Evolutionary conservation across 2,888 invertebrate species (phyloP).

Genomic region (Penaeus monodon): DNA sequence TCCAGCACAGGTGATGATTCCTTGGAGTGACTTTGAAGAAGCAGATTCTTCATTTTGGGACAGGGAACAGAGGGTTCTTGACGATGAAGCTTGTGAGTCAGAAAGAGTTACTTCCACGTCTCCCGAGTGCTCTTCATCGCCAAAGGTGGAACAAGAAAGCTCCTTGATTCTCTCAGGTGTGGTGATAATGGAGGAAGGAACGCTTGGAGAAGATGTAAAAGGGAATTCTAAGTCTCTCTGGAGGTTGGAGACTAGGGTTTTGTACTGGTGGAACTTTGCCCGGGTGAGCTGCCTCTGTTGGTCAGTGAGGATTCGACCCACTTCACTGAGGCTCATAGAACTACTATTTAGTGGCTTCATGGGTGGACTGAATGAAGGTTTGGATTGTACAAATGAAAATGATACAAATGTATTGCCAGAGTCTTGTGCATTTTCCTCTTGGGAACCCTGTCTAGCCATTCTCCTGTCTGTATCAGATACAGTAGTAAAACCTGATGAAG

Average conservation of each 20-base stretch:
- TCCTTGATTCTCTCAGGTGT: constrained; percentile 36
- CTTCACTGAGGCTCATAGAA: constrained; percentile 37
- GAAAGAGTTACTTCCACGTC: constrained; percentile 4
- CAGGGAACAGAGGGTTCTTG: constrained; percentile 26
- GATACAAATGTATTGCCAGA: background rate
- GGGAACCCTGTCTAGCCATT: background rate
- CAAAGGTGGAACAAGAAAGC: background rate
- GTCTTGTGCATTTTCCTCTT: background rate
- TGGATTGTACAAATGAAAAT: too few relatives aligned
- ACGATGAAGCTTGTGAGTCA: constrained; percentile 14
- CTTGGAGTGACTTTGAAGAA: constrained; percentile 9
- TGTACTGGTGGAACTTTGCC: constrained; percentile 46
- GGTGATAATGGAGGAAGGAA: constrained; percentile 51
- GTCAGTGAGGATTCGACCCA: constrained; percentile 38
- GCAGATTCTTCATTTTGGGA: constrained; percentile 1
- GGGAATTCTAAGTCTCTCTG: constrained; percentile 46
- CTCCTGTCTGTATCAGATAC: constrained; percentile 10
- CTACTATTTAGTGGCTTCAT: constrained; percentile 19
- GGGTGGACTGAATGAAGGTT: background rate
- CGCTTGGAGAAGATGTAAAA: constrained; percentile 39
- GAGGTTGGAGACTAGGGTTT: constrained; percentile 43
- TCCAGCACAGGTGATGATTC: background rate
- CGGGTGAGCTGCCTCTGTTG: constrained; percentile 49
- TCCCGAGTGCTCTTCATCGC: background rate
- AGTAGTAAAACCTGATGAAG: background rate